These are phyloP conservation scores for Colius striatus DNA, from an alignment of 2,113 vertebrate genomes.

Conservation along the genomic window DNA sequence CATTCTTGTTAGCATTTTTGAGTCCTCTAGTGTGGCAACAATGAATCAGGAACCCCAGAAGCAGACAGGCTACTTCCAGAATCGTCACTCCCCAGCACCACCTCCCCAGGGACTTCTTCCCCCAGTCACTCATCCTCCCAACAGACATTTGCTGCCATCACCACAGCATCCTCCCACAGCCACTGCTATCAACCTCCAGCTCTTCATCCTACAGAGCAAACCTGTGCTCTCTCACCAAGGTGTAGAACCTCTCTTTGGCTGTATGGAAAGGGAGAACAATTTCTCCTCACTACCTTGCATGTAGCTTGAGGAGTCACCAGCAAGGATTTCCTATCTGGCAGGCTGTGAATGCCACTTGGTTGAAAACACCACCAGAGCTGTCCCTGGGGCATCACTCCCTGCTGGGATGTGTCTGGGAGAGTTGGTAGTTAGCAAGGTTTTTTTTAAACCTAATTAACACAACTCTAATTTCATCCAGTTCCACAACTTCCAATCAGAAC, in stretches of 20 bases:
- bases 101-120: background rate
- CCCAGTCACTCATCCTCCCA: background rate
- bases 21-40: fast-evolving
- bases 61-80: fast-evolving
- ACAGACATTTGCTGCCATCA: background rate
- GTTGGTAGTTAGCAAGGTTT: background rate
- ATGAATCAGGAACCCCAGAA: fast-evolving
- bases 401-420: background rate
- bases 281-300: background rate
- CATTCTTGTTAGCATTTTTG: background rate
- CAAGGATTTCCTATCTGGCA: background rate
- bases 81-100: background rate
- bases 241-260: background rate
- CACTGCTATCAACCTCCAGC: background rate
- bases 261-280: fast-evolving
- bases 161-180: background rate
- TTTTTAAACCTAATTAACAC: constrained; percentile 8
- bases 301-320: background rate
- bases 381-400: fast-evolving
- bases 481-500: background rate
- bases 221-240: background rate
- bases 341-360: background rate
- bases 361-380: background rate
- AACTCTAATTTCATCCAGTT: background rate
- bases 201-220: background rate